phyloP scores from a whole-genome alignment of 2,797 vertebrate species.

The Syngnathus rostellatus region DNA sequence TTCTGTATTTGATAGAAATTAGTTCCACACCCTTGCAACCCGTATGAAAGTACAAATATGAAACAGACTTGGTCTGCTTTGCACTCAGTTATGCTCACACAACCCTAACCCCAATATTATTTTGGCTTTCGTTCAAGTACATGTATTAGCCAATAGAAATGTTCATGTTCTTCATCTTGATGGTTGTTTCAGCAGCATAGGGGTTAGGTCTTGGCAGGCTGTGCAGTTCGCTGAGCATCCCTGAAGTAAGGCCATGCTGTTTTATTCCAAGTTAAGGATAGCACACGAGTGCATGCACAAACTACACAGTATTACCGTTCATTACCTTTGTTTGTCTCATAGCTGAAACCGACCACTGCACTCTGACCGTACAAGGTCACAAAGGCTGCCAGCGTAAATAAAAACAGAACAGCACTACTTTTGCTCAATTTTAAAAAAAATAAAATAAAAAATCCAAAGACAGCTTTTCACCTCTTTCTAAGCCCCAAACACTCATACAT shows the following conservation, averaged over 20 bases:
- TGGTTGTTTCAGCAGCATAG: constrained; percentile 21
- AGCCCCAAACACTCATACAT: background rate
- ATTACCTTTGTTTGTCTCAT: constrained; percentile 13
- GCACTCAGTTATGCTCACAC: background rate
- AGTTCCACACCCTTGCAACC: constrained; percentile 23
- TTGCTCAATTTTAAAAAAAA: constrained; percentile 2
- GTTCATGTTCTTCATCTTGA: constrained; percentile 32
- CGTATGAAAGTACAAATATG: constrained; percentile 16
- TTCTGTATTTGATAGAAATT: constrained; percentile 39
- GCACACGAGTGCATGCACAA: constrained; percentile 2
- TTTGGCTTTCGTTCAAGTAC: background rate
- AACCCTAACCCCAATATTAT: background rate
- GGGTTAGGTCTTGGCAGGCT: constrained; percentile 29
- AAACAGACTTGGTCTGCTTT: constrained; percentile 7
- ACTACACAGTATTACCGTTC: background rate
- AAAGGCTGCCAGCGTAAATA: constrained; percentile 24
- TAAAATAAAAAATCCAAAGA: constrained; percentile 25
- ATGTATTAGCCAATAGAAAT: constrained; percentile 5
- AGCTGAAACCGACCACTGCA: constrained; percentile 15
- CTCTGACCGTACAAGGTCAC: constrained; percentile 29
- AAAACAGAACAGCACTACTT: constrained; percentile 13
- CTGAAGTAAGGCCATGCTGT: constrained; percentile 30
- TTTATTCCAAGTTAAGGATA: constrained; percentile 19
- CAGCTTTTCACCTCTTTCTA: constrained; percentile 8
- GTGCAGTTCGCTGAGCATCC: constrained; percentile 16